These are phyloP conservation scores for Trachythela sp. DNA, from an alignment of 64 coral and sea anemone species.

Conservation along the genomic window DNA sequence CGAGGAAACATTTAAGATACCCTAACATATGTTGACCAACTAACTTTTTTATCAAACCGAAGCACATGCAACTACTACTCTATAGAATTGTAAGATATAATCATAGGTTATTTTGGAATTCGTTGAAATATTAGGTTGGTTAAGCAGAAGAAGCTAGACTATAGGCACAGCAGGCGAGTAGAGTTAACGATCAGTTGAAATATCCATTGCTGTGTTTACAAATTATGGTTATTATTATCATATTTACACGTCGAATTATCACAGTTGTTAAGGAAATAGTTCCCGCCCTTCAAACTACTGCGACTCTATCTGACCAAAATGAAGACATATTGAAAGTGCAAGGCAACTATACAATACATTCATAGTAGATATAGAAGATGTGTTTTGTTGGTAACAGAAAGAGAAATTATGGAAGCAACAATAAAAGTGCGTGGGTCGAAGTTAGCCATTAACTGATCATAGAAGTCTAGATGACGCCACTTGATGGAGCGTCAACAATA, in stretches of 20 bases:
- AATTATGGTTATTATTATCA: constrained; percentile 28
- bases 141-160: background rate
- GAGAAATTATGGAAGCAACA: background rate
- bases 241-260: constrained; percentile 25
- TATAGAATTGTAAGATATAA: background rate
- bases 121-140: background rate
- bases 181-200: constrained; percentile 15
- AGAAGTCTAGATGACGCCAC: background rate
- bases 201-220: constrained; percentile 25
- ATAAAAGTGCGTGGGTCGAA: background rate
- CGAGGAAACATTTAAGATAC: background rate
- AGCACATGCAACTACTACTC: background rate
- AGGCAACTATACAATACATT: no score
- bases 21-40: background rate
- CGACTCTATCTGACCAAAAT: background rate
- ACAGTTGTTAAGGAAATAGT: constrained; percentile 4
- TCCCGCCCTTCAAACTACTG: background rate
- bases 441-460: background rate
- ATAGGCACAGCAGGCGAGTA: constrained; percentile 8
- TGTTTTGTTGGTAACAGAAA: no score
- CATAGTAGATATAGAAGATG: no score
- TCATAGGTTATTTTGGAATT: background rate
- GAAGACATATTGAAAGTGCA: no score
- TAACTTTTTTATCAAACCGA: background rate
- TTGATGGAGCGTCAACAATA: background rate